Base-by-base conservation (phyloP, 2,113 vertebrate genomes). In the Bos indicus region DNA sequence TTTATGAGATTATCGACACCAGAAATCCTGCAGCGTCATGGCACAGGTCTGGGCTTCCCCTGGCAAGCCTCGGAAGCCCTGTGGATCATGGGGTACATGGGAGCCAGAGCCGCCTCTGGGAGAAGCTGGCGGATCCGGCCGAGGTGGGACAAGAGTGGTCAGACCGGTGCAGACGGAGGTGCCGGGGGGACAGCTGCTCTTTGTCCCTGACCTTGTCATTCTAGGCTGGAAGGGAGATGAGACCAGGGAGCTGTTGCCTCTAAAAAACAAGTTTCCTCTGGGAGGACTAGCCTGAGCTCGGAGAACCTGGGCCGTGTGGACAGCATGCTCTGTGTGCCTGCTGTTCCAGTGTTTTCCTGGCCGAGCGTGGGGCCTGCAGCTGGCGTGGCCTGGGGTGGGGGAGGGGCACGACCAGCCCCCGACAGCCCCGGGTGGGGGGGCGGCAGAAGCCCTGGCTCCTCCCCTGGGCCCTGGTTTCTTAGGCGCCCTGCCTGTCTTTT, bases 201-300 rank as follows among this genome's bases (percentile, higher is more conserved):
- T 94, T 95, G 93, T 54, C 71, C 96, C 12, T 11, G 52, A 33
- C 74, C 64, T 87, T 60, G 94, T 89, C 83, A n/a, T 97, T 95
- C 95, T 91, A 94, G 88, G 92, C 97, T 93, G 98, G 98, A 54
- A 95, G 87, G 30, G 48, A 81, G 74, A 92, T 93, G 21, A 98
- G 92, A 95, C 81, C 84, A 95, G 51, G 59, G 96, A 59, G 67
- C 81, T 2, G 7, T 95, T 98, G 52, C n/a, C 80, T 95, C 62
- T 92, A 14, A 51, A 56, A 93, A 46, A 56, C 43, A 59, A 33
- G 48, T 81, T 88, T 96, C 56, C 67, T 95, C 67, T 86, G 56
- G 90, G 82, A 84, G 82, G 62, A 56, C 51, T 40, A 48, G 59
- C 74, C 83, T 81, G 62, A 52, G 88, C 86, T 91, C 19, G 16